Evolutionary conservation across 2,113 vertebrate genomes (phyloP).

Genomic region (Dicentrarchus labrax): DNA sequence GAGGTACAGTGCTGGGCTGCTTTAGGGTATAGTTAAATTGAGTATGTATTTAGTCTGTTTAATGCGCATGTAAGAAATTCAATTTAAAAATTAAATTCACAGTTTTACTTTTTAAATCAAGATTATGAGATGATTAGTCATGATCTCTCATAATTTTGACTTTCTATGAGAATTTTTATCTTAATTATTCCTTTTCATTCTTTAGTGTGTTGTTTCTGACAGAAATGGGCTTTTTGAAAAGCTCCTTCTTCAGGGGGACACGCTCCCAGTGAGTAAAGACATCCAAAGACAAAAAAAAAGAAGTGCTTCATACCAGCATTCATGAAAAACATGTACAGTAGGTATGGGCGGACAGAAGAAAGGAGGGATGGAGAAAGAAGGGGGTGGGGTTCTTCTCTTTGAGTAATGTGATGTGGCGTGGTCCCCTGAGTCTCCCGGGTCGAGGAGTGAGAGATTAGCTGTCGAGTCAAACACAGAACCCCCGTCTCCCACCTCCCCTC

Average conservation of each 20-base stretch:
- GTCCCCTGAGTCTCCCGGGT: slow-evolving; percentile 13
- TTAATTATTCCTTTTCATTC: background rate
- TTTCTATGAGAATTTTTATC: no score
- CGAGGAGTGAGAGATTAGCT: slow-evolving; percentile 46
- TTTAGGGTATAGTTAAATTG: no score
- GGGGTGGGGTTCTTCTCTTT: background rate
- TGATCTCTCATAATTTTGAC: no score
- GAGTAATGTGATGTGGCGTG: slow-evolving; percentile 21
- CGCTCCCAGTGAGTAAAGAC: background rate
- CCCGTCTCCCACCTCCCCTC: background rate
- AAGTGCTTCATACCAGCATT: background rate
- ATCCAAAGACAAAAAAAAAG: background rate
- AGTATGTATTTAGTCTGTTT: no score
- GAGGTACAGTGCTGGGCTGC: no score
- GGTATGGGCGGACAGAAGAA: background rate
- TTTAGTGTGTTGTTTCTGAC: background rate
- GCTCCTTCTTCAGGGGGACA: background rate
- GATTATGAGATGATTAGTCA: background rate
- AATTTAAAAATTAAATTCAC: background rate
- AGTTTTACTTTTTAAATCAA: no score
- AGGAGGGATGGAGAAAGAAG: background rate
- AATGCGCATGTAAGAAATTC: no score
- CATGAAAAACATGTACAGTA: background rate
- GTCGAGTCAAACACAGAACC: slow-evolving; percentile 30
- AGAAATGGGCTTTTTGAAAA: background rate